These are phyloP conservation scores for Momotus momota DNA, from an alignment of 2,797 vertebrate species.

Conservation along the genomic window DNA sequence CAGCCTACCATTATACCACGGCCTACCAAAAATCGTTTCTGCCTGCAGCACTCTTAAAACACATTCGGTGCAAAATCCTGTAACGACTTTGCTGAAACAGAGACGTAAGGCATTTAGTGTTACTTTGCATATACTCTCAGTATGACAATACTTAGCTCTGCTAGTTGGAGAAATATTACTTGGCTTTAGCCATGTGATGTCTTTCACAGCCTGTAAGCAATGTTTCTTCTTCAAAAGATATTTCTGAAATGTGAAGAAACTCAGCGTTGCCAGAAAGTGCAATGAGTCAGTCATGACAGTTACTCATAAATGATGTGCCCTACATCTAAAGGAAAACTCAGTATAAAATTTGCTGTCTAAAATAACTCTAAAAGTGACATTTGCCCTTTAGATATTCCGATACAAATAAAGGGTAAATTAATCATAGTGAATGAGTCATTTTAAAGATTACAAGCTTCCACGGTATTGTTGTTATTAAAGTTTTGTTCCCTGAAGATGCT, in stretches of 20 bases:
- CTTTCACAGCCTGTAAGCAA: not conserved
- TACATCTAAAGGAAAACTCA: slow-evolving; percentile 52
- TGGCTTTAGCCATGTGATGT: not conserved
- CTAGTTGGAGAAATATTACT: not conserved
- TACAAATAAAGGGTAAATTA: slow-evolving; percentile 72
- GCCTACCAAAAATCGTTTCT: not conserved
- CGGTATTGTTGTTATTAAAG: slow-evolving; percentile 31
- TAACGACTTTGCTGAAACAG: not conserved
- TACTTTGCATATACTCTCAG: not conserved
- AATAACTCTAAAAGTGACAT: slow-evolving; percentile 58
- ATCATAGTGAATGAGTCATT: slow-evolving; percentile 59
- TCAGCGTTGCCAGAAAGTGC: not conserved
- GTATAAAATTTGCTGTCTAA: slow-evolving; percentile 39
- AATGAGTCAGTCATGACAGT: slow-evolving; percentile 16
- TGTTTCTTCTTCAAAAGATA: not conserved
- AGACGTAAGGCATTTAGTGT: not conserved
- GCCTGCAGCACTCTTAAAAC: not conserved
- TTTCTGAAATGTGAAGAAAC: not conserved
- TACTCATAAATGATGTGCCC: slow-evolving; percentile 24
- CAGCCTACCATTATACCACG: not conserved
- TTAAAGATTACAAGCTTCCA: slow-evolving; percentile 63
- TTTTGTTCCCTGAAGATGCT: slow-evolving; percentile 45
- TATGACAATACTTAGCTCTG: not conserved
- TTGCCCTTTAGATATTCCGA: slow-evolving; percentile 70
- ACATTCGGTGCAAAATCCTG: not conserved